Percentiles rank a stretch among this genome's conserved stretches.
phyloP scores from a whole-genome alignment of 2,888 invertebrate genomes.

The Oligia fasciuncula region DNA sequence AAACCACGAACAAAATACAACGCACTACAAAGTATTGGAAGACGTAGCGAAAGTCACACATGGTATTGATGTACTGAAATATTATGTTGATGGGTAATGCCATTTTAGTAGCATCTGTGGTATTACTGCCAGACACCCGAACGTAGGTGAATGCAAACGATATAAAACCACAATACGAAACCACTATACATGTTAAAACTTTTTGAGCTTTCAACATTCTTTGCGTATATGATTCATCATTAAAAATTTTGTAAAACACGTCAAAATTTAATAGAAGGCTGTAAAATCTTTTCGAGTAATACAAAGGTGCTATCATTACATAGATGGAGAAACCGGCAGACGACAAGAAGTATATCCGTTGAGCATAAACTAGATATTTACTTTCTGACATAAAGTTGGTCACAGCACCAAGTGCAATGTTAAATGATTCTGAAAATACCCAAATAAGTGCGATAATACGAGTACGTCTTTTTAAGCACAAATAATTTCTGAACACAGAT shows the following conservation, averaged over 20 bases:
- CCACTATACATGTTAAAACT: constrained; percentile 8
- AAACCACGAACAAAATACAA: constrained; percentile 63
- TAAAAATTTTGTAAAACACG: constrained; percentile 28
- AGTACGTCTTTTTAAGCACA: constrained; percentile 36
- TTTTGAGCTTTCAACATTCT: constrained; percentile 48
- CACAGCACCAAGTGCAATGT: neutral
- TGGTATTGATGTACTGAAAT: constrained; percentile 36
- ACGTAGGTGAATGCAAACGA: constrained; percentile 4
- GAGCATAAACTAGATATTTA: neutral
- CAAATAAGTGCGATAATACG: constrained; percentile 41
- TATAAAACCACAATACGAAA: constrained; percentile 10
- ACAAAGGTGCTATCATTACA: constrained; percentile 40
- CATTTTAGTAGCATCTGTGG: neutral
- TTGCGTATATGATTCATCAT: constrained; percentile 32
- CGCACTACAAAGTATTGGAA: constrained; percentile 66
- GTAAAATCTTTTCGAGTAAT: constrained; percentile 47
- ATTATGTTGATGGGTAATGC: neutral
- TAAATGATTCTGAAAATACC: constrained; percentile 25
- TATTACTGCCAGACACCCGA: neutral
- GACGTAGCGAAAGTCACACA: constrained; percentile 63
- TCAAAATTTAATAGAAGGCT: constrained; percentile 53
- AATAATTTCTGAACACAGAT: constrained; percentile 66
- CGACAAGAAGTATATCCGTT: constrained; percentile 49
- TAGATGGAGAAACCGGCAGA: constrained; percentile 48
- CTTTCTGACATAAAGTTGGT: neutral